phyloP scores from a whole-genome alignment of 2,113 vertebrate species.

The Notiomystis cincta region DNA sequence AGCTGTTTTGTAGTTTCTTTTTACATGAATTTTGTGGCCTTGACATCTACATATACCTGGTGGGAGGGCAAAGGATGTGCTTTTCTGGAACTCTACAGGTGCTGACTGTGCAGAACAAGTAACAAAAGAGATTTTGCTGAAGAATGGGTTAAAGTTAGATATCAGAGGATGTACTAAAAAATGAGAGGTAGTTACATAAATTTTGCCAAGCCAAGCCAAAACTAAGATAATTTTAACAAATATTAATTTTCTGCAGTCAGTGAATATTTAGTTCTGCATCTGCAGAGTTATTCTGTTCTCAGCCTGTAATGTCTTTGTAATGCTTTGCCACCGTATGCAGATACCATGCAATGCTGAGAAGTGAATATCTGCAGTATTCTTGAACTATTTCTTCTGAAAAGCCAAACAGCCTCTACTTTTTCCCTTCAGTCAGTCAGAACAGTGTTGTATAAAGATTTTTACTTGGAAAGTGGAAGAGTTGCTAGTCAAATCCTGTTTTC shows the following conservation, averaged over 20 bases:
- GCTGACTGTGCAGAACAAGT: not conserved
- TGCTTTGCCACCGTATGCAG: not conserved
- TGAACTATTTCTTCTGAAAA: not conserved
- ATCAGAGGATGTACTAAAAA: not conserved
- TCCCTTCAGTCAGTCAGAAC: not conserved
- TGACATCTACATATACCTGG: not conserved
- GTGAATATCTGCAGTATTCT: not conserved
- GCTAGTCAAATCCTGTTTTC: not conserved
- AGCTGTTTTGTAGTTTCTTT: not conserved
- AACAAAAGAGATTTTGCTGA: not conserved
- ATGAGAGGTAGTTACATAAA: not conserved
- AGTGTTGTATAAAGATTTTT: not conserved
- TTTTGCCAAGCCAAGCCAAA: not conserved
- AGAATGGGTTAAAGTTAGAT: not conserved
- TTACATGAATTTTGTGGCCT: not conserved
- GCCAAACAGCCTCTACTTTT: not conserved
- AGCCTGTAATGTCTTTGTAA: not conserved
- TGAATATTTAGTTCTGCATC: not conserved
- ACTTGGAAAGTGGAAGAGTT: not conserved
- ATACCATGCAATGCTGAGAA: not conserved
- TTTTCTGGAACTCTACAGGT: not conserved
- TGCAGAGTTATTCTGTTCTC: not conserved
- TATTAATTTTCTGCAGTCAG: not conserved
- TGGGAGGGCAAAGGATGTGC: not conserved
- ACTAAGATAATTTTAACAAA: not conserved